phyloP scores from a whole-genome alignment of 2,888 invertebrate species.

The Apamea sordens region DNA sequence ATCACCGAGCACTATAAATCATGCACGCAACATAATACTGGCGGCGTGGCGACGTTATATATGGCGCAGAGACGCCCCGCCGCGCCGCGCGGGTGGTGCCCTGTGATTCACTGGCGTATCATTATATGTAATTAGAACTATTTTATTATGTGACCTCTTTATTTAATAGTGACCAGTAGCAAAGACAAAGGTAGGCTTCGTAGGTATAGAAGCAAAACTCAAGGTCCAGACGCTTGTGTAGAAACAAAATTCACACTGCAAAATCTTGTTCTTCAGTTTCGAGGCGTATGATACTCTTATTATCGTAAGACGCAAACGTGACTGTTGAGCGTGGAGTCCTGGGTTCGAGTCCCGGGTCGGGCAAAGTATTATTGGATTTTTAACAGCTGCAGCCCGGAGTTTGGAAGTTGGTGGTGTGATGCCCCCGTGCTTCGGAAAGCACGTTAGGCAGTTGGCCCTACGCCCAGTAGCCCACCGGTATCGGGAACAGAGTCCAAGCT shows the following conservation, averaged over 20 bases:
- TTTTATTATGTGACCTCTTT: constrained; percentile 51
- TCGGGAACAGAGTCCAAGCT: too few species aligned
- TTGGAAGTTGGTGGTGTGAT: too few species aligned
- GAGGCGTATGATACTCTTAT: not conserved
- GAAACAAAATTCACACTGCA: not conserved
- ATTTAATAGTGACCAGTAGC: constrained; percentile 9
- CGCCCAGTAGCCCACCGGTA: too few species aligned
- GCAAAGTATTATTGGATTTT: too few species aligned
- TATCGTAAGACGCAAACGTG: too few species aligned
- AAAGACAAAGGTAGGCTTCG: not conserved
- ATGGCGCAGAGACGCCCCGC: constrained; percentile 63
- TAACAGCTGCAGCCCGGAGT: too few species aligned
- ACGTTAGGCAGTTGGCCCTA: too few species aligned
- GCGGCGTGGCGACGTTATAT: constrained; percentile 54
- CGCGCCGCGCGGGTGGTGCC: constrained; percentile 63
- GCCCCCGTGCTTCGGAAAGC: too few species aligned
- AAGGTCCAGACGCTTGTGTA: not conserved
- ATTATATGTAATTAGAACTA: constrained; percentile 70
- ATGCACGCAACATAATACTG: constrained; percentile 55
- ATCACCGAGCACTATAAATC: constrained; percentile 44
- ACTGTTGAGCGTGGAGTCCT: too few species aligned
- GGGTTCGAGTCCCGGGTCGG: too few species aligned
- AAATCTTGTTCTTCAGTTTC: too few species aligned
- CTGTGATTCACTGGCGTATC: constrained; percentile 61
- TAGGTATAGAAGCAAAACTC: too few species aligned